Percentiles rank a stretch among this genome's conserved stretches.
These are phyloP conservation scores for Lutjanus argentimaculatus DNA, from an alignment of 2,797 vertebrate genomes.

Conservation along the genomic window DNA sequence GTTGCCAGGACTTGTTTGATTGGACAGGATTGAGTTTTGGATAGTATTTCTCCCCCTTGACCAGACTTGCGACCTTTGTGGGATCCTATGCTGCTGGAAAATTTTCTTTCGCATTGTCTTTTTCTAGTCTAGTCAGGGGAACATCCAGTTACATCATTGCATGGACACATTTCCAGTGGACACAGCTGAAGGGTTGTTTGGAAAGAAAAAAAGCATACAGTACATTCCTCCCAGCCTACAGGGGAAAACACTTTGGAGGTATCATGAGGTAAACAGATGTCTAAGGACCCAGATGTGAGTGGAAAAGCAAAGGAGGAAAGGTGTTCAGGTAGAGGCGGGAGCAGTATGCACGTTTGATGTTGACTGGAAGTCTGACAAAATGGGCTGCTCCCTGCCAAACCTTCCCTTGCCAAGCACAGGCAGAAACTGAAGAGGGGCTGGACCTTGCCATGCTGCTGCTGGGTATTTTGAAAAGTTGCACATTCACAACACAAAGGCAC, in stretches of 20 bases:
- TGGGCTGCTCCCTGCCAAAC: constrained; percentile 72
- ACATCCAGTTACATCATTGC: constrained; percentile 46
- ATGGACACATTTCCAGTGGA: constrained; percentile 33
- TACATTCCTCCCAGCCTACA: constrained; percentile 31
- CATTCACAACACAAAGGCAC: constrained; percentile 53
- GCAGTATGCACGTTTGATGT: constrained; percentile 64
- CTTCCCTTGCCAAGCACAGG: constrained; percentile 65
- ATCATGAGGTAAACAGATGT: constrained; percentile 74
- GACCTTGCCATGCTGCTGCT: constrained; percentile 71
- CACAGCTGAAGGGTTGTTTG: constrained; percentile 34
- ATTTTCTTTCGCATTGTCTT: constrained; percentile 21
- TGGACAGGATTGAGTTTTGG: constrained; percentile 38
- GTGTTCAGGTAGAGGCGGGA: constrained; percentile 55
- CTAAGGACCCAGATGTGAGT: constrained; percentile 57
- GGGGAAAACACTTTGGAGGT: constrained; percentile 59
- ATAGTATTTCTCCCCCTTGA: constrained; percentile 5
- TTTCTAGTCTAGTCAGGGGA: constrained; percentile 24
- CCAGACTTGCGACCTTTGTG: constrained; percentile 44
- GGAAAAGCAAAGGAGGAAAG: constrained; percentile 50
- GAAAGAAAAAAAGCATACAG: constrained; percentile 28
- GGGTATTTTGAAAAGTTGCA: constrained; percentile 70
- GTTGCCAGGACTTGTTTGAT: constrained; percentile 56
- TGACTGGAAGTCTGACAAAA: constrained; percentile 79
- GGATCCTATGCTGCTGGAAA: constrained; percentile 7
- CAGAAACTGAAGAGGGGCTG: constrained; percentile 70